Evolutionary conservation across 1,140 invertebrate genomes (phyloP).

Genomic region (Leucophenga varia): DNA sequence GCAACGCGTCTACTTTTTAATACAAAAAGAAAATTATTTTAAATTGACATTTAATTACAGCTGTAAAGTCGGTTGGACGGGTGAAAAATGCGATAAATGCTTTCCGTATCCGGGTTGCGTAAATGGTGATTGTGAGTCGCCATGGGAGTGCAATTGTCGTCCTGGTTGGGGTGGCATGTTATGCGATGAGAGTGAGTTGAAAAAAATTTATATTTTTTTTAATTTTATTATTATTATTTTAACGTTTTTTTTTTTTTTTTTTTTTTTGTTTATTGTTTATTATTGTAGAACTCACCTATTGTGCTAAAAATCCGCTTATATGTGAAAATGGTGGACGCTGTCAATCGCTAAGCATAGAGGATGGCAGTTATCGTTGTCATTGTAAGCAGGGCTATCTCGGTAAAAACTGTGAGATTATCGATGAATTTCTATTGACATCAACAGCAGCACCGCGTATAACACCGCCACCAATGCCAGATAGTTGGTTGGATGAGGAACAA

Average conservation of each 20-base stretch:
- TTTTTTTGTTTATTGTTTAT: constrained; percentile 3
- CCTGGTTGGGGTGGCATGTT: constrained; percentile 85
- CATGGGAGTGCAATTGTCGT: constrained; percentile 87
- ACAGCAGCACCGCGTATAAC: constrained; percentile 56
- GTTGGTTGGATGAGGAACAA: constrained; percentile 4
- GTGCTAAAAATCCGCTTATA: constrained; percentile 67
- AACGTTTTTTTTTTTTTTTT: not conserved
- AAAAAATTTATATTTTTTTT: not conserved
- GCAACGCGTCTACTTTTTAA: not conserved
- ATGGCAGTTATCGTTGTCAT: constrained; percentile 72
- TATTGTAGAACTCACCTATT: constrained; percentile 74
- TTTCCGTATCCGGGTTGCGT: constrained; percentile 83
- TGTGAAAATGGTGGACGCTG: constrained; percentile 81
- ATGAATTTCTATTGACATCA: constrained; percentile 53
- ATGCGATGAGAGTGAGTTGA: constrained; percentile 73
- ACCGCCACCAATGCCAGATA: constrained; percentile 32
- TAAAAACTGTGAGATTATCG: constrained; percentile 61
- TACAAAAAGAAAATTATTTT: too few relatives aligned
- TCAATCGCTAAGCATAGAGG: constrained; percentile 71
- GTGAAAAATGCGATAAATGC: constrained; percentile 77
- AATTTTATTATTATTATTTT: not conserved
- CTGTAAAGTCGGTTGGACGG: constrained; percentile 86
- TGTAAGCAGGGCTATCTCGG: constrained; percentile 65
- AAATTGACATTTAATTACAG: constrained; percentile 58
- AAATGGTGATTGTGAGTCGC: constrained; percentile 77